Conservation (phyloP, 2,797 vertebrate species). For the Momotus momota region DNA sequence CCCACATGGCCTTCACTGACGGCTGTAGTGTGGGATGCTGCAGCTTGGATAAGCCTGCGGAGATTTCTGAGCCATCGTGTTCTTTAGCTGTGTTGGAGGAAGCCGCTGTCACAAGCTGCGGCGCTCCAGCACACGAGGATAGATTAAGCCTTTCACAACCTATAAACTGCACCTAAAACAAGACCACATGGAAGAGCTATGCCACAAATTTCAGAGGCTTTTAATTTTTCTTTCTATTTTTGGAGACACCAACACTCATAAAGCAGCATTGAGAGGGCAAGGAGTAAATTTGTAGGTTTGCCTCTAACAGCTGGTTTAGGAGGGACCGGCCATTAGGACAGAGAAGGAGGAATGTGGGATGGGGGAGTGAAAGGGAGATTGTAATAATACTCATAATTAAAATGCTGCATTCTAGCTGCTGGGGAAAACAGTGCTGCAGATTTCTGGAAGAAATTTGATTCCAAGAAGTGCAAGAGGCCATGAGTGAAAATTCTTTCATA, state of each 20-base stretch:
- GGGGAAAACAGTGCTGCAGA: constrained; percentile 40
- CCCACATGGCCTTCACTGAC: fast-evolving
- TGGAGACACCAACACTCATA: neutral
- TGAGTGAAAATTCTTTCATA: constrained; percentile 77
- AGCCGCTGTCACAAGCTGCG: neutral
- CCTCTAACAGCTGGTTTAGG: constrained; percentile 48
- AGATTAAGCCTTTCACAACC: neutral
- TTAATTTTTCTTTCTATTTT: neutral
- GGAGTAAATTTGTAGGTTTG: constrained; percentile 35
- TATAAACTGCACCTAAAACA: neutral
- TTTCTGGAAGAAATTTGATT: constrained; percentile 76
- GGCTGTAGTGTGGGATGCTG: neutral
- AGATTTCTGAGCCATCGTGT: fast-evolving
- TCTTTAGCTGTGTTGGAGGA: neutral
- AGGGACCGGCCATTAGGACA: neutral
- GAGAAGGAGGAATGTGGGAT: constrained; percentile 21
- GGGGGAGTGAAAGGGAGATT: constrained; percentile 43
- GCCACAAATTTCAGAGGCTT: neutral
- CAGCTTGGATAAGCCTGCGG: fast-evolving
- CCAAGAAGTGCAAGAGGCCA: constrained; percentile 74
- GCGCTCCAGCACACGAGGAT: fast-evolving
- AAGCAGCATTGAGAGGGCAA: neutral
- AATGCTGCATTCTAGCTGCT: constrained; percentile 52
- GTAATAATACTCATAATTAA: constrained; percentile 71
- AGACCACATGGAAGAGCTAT: neutral